These are phyloP conservation scores for Zoanthus sansibaricus DNA, from an alignment of 92 coral and sea anemone genomes.

Conservation along the genomic window DNA sequence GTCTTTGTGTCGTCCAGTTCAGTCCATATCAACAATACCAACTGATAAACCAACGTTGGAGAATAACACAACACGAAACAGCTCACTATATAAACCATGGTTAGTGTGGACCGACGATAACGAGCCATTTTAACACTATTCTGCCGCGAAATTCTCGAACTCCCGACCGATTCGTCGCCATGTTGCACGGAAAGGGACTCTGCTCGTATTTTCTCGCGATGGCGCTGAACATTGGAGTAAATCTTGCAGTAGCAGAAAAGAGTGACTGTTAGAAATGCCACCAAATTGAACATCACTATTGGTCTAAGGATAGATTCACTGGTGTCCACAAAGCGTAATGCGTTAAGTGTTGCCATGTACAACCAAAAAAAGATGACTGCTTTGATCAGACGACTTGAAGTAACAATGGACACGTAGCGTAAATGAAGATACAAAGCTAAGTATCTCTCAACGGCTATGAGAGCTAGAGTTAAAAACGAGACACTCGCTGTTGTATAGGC, in stretches of 20 bases:
- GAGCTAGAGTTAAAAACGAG: conserved; percentile 39
- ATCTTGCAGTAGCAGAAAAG: conserved; percentile 35
- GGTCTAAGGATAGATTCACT: conserved; percentile 18
- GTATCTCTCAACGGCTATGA: conserved; percentile 29
- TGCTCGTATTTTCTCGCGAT: conserved; percentile 11
- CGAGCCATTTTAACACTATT: conserved; percentile 29
- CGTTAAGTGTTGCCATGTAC: not conserved
- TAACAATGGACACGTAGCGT: conserved; percentile 15
- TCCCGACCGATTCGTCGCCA: not conserved
- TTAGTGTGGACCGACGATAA: conserved; percentile 31
- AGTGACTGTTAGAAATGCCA: conserved; percentile 3
- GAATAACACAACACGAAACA: conserved; percentile 36
- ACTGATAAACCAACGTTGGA: conserved; percentile 27
- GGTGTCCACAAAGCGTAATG: conserved; percentile 33
- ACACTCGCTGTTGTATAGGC: conserved; percentile 31
- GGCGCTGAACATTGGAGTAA: conserved; percentile 18
- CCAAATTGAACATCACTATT: conserved; percentile 10
- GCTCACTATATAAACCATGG: conserved; percentile 33
- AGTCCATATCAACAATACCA: not conserved
- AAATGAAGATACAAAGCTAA: conserved; percentile 39
- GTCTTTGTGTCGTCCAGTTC: conserved; percentile 17
- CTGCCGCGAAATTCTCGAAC: not conserved
- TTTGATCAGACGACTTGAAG: conserved; percentile 30
- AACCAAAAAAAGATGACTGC: not conserved
- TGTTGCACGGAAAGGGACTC: conserved; percentile 15